Base-by-base conservation (phyloP, 2,113 vertebrate species). In the Corythornis cristatus region DNA sequence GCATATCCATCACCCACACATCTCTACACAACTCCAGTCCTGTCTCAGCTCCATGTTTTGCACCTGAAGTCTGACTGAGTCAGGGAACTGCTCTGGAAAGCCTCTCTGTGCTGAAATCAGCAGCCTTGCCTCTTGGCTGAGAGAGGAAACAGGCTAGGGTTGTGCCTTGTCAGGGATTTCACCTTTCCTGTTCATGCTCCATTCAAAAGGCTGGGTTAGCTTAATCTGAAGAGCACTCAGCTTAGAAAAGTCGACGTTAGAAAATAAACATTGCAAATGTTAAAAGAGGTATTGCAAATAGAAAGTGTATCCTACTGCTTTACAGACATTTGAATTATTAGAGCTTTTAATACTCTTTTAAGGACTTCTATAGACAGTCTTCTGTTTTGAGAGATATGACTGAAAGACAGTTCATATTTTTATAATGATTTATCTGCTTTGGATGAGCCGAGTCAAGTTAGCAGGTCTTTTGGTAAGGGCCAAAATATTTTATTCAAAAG, bases 121-220 rank as follows among this genome's bases (percentile, higher is more conserved):
- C 78, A 61, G 35, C 10, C 28, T 7, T 28, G 57, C 60, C 71
- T 92, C 86, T 25, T n/a, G 42, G 60, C 83, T 78, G 43, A 7
- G 82, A 58, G 86, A 93, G 86, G 66, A 85, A 93, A 62, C 33
- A 12, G 75, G 66, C 62, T 1, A 4, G 40, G 50, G 54, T 58
- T 93, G 74, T 92, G 93, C 89, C 91, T 72, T 76, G 87, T 91
- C 91, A 87, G 93, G 91, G 84, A 33, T 95, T 95, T 96, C 51
- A 73, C 71, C 65, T 87, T 89, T 87, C 89, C 93, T 92, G 77
- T 84, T 43, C 78, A 85, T 20, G 1, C 71, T 68, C 76, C 42
- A 31, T 62, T 87, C 66, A 70, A 7, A 64, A 61, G 67, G 71
- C 37, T 67, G 53, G 68, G 54, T 26, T 57, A n/a, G 50, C 74